Evolutionary conservation across 2,797 vertebrate genomes (phyloP).

Genomic region (Typhlichthys eigenmanni): DNA sequence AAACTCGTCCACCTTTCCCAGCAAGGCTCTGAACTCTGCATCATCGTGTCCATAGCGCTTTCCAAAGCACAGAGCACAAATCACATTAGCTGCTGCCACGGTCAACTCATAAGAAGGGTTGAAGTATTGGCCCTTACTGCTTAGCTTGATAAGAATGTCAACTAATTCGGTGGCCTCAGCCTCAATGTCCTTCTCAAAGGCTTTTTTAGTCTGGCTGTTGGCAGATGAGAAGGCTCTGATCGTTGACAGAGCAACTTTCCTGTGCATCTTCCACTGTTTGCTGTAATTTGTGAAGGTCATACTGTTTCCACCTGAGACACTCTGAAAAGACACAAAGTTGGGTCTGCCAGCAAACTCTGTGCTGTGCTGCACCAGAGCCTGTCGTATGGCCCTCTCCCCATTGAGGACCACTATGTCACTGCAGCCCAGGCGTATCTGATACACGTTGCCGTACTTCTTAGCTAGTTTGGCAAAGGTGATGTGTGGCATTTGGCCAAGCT

Average conservation of each 20-base stretch:
- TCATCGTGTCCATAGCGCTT: slow-evolving; percentile 81
- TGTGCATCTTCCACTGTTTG: slow-evolving; percentile 79
- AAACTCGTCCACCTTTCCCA: slow-evolving; percentile 72
- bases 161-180: slow-evolving; percentile 78
- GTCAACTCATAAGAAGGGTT: slow-evolving; percentile 74
- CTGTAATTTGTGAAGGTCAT: slow-evolving; percentile 78
- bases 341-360: slow-evolving; percentile 78
- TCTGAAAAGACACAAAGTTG: slow-evolving; percentile 75
- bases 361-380: slow-evolving; percentile 78
- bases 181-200: slow-evolving; percentile 79
- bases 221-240: slow-evolving; percentile 79
- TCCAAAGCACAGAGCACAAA: slow-evolving; percentile 85
- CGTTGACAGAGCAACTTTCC: slow-evolving; percentile 79
- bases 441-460: slow-evolving; percentile 81
- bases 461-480: slow-evolving; percentile 78
- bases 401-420: slow-evolving; percentile 84
- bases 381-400: slow-evolving; percentile 73
- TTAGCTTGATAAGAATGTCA: slow-evolving; percentile 62
- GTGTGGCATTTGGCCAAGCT: slow-evolving; percentile 86
- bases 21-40: slow-evolving; percentile 76
- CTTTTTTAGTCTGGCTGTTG: slow-evolving; percentile 70
- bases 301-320: slow-evolving; percentile 77
- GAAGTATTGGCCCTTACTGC: slow-evolving; percentile 62
- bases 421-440: slow-evolving; percentile 82
- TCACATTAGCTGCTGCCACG: slow-evolving; percentile 81